Base-by-base conservation (phyloP, 2,113 vertebrate genomes). In the Triplophysa tibetana region DNA sequence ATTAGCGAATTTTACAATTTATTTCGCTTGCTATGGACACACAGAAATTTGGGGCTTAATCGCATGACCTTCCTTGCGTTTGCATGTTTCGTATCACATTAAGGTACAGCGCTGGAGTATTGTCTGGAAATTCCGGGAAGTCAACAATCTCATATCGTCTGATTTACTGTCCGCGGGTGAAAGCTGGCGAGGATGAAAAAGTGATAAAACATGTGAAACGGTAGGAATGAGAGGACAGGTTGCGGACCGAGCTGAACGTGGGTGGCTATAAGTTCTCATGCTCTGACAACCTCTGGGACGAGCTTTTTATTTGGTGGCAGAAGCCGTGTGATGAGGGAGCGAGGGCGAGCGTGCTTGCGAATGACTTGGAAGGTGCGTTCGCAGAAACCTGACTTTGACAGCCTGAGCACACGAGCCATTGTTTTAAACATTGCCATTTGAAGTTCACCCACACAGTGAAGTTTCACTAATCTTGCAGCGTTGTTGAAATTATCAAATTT, bases 201-300 rank as follows among this genome's bases (percentile, higher is more conserved):
- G 86, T 79, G 77, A 87, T 88, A 86, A 89, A 89, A 80, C 84
- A 86, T 61, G 83, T 80, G 81, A 87, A 79, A 63, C 64, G 61
- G 81, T 85, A 80, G 58, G 38, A 16, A 60, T n/a, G 33, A 72
- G 79, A 85, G 86, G 83, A 86, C 81, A 84, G 69, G 60, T 16
- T 60, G 72, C 79, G 64, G 58, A 75, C 24, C 23, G 64, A 79
- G 65, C 76, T 23, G 70, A 75, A 75, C 50, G 83, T 83, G 70
- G 77, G 54, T 84, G 75, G 83, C 84, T 23, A 87, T 91, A 91
- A 90, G 89, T 84, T 90, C 87, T 85, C 33, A 0, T 38, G 87
- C 26, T 80, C 82, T 79, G 88, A 88, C 77, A 89, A 87, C 85
- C 76, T 85, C 81, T 70, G 77, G 82, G 89, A 88, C 87, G 88